A percentile compares a stretch with the other conserved stretches of the same genome.
These are phyloP conservation scores for Theocolax elegans DNA, from an alignment of 1,140 invertebrate species.

Conservation along the genomic window DNA sequence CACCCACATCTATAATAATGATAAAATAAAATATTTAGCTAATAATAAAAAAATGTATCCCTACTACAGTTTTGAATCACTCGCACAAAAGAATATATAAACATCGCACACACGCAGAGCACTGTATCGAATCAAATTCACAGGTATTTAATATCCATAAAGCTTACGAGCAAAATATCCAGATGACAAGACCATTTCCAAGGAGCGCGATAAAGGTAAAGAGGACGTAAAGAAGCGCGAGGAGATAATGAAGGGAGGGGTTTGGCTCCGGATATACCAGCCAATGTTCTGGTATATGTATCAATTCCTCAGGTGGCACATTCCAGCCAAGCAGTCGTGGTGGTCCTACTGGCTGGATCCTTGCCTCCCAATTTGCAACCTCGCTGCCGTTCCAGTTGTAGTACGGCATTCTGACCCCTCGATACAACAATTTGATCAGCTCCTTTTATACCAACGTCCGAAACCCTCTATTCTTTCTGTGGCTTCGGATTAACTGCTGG, in stretches of 20 bases:
- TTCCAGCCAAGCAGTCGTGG: conserved; percentile 80
- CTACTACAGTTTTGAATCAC: no score
- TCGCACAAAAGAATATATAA: no score
- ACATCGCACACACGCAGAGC: no score
- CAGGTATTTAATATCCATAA: no score
- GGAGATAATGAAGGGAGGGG: conserved; percentile 82
- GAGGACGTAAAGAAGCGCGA: conserved; percentile 83
- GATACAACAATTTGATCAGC: conserved; percentile 52
- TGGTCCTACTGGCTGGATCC: conserved; percentile 58
- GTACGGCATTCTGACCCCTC: conserved; percentile 28
- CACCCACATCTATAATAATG: no score
- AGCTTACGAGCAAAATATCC: conserved; percentile 85
- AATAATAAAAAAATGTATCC: no score
- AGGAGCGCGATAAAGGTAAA: conserved; percentile 81
- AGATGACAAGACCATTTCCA: conserved; percentile 90
- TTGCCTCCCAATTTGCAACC: conserved; percentile 57
- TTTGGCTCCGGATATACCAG: conserved; percentile 82
- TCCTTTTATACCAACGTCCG: background rate
- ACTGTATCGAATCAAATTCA: no score
- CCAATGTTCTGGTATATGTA: conserved; percentile 86
- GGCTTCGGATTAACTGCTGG: conserved; percentile 35
- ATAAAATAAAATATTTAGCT: no score
- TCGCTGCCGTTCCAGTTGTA: conserved; percentile 22
- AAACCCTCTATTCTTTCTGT: no score
- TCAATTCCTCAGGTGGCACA: conserved; percentile 78